Base-by-base conservation (phyloP, 2,797 vertebrate species). In the Nasua narica region DNA sequence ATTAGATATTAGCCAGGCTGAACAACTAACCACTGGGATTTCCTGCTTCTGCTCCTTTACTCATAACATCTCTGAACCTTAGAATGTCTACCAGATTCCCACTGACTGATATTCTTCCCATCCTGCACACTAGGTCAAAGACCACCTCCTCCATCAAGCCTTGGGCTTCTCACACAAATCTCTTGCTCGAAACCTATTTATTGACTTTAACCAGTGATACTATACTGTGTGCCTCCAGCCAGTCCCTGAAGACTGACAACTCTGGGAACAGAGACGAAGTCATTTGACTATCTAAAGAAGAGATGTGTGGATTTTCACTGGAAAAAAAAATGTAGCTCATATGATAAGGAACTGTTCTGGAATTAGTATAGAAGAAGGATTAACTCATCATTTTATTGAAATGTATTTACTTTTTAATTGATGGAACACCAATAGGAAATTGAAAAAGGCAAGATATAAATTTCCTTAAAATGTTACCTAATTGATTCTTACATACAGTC, bases 391-490 rank as follows among this genome's bases (percentile, higher is more conserved):
- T 91, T 97, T 92, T 90, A 7, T n/a, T 81, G 16, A 60, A 92
- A 81, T 93, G 29, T 58, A 58, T 90, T 93, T 91, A 87, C 23
- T 40, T 96, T 97, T 93, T 77, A 96, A 93, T 13, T 91, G 35
- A 92, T 60, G 62, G 52, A 70, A 87, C 29, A 95, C 62, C 43
- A 94, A 58, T 70, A 23, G 72, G 77, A 92, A 87, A 92, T 5
- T 85, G 32, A 74, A 91, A 96, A 93, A 95, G 62, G 48, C 37
- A 91, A 96, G 56, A 92, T 83, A 46, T 2, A 54, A 93, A 74
- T 90, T 96, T 94, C 58, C 58, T 97, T 62, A 90, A 92, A 82
- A 90, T 70, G 46, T 86, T 94, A 92, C 37, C 62, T 95, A 87
- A 77, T 79, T 96, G 77, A 92, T 93, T 93, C 50, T 85, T 82